Conservation (phyloP, 2,113 vertebrate genomes). For the Haliaeetus leucogaster region DNA sequence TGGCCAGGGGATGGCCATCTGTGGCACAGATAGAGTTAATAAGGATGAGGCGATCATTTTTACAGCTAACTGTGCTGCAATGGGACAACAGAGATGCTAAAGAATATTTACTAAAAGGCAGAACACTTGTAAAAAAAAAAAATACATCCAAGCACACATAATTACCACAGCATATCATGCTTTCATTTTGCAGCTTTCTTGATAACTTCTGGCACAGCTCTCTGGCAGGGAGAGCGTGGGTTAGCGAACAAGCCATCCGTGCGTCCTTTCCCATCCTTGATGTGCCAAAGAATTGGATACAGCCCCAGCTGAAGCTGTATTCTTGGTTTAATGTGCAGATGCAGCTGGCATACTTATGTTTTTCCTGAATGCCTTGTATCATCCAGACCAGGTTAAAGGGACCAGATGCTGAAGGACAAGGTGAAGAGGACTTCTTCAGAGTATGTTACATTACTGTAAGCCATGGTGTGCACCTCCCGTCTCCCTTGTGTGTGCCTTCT, state of each 20-base stretch:
- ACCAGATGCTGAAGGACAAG: not conserved
- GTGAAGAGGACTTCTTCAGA: not conserved
- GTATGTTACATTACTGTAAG: fast-evolving
- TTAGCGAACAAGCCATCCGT: constrained; percentile 9
- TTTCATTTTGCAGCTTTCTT: constrained; percentile 48
- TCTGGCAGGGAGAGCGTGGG: constrained; percentile 32
- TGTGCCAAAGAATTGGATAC: constrained; percentile 32
- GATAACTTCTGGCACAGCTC: constrained; percentile 48
- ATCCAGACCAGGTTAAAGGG: not conserved
- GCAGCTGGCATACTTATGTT: not conserved
- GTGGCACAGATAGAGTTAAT: not conserved
- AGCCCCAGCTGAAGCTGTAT: not conserved
- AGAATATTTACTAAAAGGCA: constrained; percentile 42
- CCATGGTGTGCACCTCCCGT: fast-evolving
- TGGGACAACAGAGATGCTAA: not conserved
- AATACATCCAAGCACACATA: not conserved
- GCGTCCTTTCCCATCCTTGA: not conserved
- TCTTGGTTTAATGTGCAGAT: constrained; percentile 1
- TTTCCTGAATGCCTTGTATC: not conserved
- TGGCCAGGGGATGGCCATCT: not conserved
- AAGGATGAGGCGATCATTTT: not conserved
- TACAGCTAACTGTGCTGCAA: not conserved
- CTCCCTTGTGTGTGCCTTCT: not conserved
- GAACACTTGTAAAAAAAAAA: not conserved
- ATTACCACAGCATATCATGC: constrained; percentile 37